phyloP scores from a whole-genome alignment of 2,113 vertebrate species.

The Globicephala melas region DNA sequence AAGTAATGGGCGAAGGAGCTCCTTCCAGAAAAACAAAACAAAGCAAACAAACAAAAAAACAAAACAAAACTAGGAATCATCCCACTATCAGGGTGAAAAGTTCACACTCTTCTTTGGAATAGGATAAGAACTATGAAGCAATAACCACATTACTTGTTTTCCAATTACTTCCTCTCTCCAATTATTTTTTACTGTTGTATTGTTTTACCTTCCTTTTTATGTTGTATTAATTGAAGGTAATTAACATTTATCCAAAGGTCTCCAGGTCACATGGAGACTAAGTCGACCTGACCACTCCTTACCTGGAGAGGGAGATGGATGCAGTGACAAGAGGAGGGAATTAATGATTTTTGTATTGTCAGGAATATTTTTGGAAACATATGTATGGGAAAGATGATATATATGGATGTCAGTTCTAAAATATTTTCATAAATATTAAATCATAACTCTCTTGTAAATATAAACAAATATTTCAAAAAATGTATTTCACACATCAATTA shows the following conservation, averaged over 20 bases:
- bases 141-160: background rate
- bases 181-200: background rate
- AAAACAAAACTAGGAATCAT: background rate
- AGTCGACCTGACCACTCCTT: background rate
- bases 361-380: background rate
- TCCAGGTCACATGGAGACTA: background rate
- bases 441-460: background rate
- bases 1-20: background rate
- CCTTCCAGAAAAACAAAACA: background rate
- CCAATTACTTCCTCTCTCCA: background rate
- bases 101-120: background rate
- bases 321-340: accelerated
- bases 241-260: background rate
- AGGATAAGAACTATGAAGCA: background rate
- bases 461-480: background rate
- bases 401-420: background rate
- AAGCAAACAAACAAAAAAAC: no score
- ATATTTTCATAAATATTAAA: background rate
- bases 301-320: background rate
- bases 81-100: background rate
- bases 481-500: background rate
- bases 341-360: background rate
- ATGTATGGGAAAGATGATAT: background rate
- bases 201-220: background rate
- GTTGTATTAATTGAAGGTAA: background rate